Base-by-base conservation (phyloP, 2,888 invertebrate species). In the Zonitis immaculata region DNA sequence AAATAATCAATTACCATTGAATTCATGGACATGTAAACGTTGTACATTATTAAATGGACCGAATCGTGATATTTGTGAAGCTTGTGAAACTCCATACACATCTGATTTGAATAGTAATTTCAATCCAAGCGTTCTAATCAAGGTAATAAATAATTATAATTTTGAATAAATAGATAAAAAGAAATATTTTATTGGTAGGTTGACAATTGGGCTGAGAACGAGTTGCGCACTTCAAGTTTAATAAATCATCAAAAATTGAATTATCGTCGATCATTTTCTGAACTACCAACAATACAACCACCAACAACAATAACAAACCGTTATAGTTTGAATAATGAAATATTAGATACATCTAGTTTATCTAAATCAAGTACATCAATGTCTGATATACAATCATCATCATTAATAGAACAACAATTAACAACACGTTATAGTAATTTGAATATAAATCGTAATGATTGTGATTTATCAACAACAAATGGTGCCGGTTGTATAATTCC, bases 1-100 rank as follows among this genome's bases (percentile, higher is more conserved):
- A 54, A 68, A 62, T 59, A 62, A 65, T 14, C 4, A 16, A 35
- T 63, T 51, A 55, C 60, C 67, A 50, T 59, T 63, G 54, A 52
- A 59, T 53, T 80, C 80, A 47, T 88, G 88, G 88, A 82, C 85
- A 11, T 88, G 88, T 68, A 81, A 81, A 62, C 82, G 87, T 66
- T 91, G 91, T 70, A 91, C 91, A 0, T 75, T 90, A 28, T 82
- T 88, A 61, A 91, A 91, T 75, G 79, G 83, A 47, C 81, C 81
- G 0, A 80, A 82, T 25, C 78, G 82, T 56, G 81, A 82, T 6
- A 80, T 85, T 55, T 91, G 91, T 72, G 87, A 87, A 65, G 87
- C 88, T 0, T 91, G 91, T 66, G 81, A 88, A 63, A 82, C 87
- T 0, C 89, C 89, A 0, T 74, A 70, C 56, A 63, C 67, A 39